These are phyloP conservation scores for Jacana jacana DNA, from an alignment of 2,113 vertebrate genomes.

Conservation along the genomic window DNA sequence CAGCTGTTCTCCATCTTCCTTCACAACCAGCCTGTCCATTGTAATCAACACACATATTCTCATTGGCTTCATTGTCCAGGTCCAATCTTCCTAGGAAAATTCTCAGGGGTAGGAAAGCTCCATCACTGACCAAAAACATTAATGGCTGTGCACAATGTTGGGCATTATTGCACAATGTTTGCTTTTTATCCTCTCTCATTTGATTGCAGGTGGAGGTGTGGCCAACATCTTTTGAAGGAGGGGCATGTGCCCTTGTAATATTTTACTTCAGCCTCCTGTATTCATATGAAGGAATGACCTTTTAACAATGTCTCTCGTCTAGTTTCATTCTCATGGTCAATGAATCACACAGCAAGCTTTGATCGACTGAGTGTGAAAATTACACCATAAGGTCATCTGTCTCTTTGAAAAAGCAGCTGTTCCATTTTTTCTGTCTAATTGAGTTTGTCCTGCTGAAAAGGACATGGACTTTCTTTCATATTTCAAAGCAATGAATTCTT, in stretches of 20 bases:
- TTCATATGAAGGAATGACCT: slow-evolving; percentile 38
- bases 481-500: slow-evolving; percentile 33
- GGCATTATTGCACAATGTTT: background rate
- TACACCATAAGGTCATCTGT: slow-evolving; percentile 39
- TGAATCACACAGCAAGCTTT: slow-evolving; percentile 58
- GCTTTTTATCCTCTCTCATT: background rate
- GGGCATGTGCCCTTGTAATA: background rate
- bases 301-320: slow-evolving; percentile 1
- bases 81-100: background rate
- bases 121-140: background rate
- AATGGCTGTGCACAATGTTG: background rate
- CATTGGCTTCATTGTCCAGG: background rate
- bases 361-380: slow-evolving; percentile 62
- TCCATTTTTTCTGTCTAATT: slow-evolving; percentile 56
- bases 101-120: background rate
- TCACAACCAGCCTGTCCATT: background rate
- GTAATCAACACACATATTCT: background rate
- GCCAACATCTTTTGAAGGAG: background rate
- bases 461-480: slow-evolving; percentile 39
- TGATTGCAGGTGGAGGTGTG: background rate
- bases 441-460: slow-evolving; percentile 54
- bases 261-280: background rate
- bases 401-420: slow-evolving; percentile 62
- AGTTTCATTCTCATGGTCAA: slow-evolving; percentile 50
- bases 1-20: slow-evolving; percentile 17